Percentiles rank a stretch among this genome's conserved stretches.
These are phyloP conservation scores for Sarotherodon lohbergeri DNA, from an alignment of 2,113 vertebrate genomes.

Conservation along the genomic window DNA sequence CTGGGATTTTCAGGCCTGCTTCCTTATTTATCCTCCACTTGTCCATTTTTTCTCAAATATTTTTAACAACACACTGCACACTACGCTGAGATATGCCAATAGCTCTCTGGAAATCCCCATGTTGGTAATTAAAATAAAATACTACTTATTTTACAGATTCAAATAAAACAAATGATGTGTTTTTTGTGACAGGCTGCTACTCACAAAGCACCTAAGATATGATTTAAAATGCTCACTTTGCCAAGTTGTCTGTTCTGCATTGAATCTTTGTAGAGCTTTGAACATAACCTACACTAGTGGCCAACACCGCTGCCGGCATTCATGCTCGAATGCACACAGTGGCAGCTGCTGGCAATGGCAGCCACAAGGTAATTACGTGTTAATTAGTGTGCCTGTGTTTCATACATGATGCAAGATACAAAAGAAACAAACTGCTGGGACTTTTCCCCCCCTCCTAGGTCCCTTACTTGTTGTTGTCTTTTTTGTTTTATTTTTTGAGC, in stretches of 20 bases:
- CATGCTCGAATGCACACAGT: not conserved
- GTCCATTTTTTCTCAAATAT: not conserved
- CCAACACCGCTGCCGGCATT: not conserved
- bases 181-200: not conserved
- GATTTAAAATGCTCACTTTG: not conserved
- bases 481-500: not conserved
- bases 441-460: accelerated
- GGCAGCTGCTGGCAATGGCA: not conserved
- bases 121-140: not conserved
- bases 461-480: not conserved
- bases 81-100: not conserved
- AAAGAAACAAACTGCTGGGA: not conserved
- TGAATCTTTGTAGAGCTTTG: not conserved
- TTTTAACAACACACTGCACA: not conserved
- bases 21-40: not conserved
- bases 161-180: not conserved
- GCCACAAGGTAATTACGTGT: not conserved
- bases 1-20: not conserved
- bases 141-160: not conserved
- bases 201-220: not conserved
- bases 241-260: not conserved
- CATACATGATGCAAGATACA: not conserved
- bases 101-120: not conserved
- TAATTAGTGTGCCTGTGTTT: not conserved
- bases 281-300: not conserved